Evolutionary conservation across 1,140 invertebrate species (phyloP).

Genomic region (Caenorhabditis inopinata): DNA sequence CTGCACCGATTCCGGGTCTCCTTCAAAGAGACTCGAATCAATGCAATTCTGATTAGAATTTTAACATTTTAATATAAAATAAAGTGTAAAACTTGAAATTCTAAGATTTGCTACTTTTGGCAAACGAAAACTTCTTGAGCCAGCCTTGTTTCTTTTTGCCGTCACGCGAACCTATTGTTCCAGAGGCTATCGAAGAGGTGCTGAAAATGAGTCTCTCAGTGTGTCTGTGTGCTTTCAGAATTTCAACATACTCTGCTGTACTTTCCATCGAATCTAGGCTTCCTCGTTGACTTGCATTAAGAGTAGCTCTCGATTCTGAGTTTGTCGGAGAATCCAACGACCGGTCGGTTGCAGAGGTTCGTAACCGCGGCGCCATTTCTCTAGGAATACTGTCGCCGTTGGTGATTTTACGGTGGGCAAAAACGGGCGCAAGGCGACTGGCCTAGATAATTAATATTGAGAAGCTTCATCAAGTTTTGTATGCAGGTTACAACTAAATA

Average conservation of each 20-base stretch:
- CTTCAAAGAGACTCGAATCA: too few species aligned
- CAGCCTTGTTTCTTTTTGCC: neutral
- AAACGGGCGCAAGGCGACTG: slow-evolving; percentile 11
- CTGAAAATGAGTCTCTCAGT: neutral
- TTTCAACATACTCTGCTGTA: neutral
- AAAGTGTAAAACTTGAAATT: neutral
- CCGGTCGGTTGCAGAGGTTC: neutral
- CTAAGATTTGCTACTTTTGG: neutral
- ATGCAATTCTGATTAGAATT: too few species aligned
- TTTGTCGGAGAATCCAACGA: slow-evolving; percentile 4
- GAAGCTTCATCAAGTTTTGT: neutral
- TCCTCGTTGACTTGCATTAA: neutral
- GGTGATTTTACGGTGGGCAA: slow-evolving; percentile 18
- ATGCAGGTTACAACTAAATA: neutral
- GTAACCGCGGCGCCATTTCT: slow-evolving; percentile 4
- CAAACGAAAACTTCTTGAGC: slow-evolving; percentile 10
- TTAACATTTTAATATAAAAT: too few species aligned
- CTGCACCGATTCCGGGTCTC: too few species aligned
- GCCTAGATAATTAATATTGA: too few species aligned
- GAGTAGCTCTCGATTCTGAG: neutral
- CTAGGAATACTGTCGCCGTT: neutral
- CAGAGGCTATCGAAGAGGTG: neutral
- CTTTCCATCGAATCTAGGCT: neutral
- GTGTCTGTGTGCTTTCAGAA: too few species aligned
- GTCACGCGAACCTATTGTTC: neutral